Percentiles rank a stretch among this genome's conserved stretches.
phyloP scores from a whole-genome alignment of 64 coral and sea anemone species.

The Platygyra sinensis region DNA sequence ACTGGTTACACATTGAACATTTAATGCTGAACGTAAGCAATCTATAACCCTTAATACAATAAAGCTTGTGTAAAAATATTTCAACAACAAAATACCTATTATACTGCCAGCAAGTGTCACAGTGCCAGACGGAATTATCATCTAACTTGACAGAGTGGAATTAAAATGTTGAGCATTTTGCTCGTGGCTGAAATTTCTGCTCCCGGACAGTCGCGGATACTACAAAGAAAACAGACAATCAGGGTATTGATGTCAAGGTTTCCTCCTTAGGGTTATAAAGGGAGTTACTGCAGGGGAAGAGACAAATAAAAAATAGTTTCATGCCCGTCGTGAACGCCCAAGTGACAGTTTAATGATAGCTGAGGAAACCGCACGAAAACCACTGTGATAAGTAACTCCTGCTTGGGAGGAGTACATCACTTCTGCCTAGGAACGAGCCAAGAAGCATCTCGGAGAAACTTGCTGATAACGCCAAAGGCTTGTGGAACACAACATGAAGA shows the following conservation, averaged over 20 bases:
- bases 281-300: background rate
- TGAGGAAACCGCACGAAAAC: background rate
- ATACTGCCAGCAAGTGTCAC: background rate
- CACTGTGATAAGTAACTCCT: background rate
- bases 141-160: constrained; percentile 30
- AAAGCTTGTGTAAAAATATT: background rate
- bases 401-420: background rate
- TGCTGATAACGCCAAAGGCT: too few species aligned
- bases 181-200: constrained; percentile 42
- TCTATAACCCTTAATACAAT: background rate
- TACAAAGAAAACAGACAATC: constrained; percentile 10
- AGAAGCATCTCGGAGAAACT: background rate
- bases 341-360: background rate
- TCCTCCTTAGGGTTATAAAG: constrained; percentile 17
- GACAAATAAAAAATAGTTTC: background rate
- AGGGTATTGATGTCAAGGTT: constrained; percentile 20
- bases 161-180: constrained; percentile 42
- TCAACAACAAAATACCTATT: background rate
- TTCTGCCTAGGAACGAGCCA: background rate
- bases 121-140: constrained; percentile 34
- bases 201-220: background rate
- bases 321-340: background rate
- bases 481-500: background rate
- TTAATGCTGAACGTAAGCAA: too few species aligned
- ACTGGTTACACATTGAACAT: too few species aligned